These are phyloP conservation scores for Astur gentilis DNA, from an alignment of 2,113 vertebrate genomes.

Conservation along the genomic window DNA sequence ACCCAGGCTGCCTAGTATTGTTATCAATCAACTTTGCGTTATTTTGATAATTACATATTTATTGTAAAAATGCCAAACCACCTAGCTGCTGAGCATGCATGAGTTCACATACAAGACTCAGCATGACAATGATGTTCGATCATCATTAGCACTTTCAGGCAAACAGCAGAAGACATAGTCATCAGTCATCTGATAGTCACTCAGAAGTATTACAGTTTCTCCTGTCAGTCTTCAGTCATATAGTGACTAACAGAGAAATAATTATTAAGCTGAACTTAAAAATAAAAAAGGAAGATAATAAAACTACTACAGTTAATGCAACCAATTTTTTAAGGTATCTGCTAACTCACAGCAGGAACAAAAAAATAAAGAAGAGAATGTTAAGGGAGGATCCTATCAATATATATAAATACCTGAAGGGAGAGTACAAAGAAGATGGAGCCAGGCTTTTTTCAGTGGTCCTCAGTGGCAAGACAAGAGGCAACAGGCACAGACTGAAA, in stretches of 20 bases:
- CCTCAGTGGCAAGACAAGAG: not conserved
- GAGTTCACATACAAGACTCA: not conserved
- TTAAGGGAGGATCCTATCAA: not conserved
- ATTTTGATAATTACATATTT: not conserved
- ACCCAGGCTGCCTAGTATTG: not conserved
- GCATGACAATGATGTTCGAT: not conserved
- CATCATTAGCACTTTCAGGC: not conserved
- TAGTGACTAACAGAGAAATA: not conserved
- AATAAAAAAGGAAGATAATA: too few species aligned
- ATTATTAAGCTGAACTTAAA: not conserved
- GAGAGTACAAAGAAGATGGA: not conserved
- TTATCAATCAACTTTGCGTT: not conserved
- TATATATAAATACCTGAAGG: not conserved
- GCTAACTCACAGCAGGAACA: fast-evolving
- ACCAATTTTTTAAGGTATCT: not conserved
- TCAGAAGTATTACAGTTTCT: not conserved
- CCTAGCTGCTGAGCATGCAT: not conserved
- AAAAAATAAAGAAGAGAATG: not conserved
- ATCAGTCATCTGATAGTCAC: not conserved
- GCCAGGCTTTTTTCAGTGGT: not conserved
- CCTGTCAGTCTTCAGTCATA: not conserved
- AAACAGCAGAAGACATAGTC: not conserved
- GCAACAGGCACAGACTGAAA: not conserved
- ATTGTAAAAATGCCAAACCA: not conserved
- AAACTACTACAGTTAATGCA: not conserved